phyloP scores from a whole-genome alignment of 2,888 invertebrate genomes.

The Drosophila algonquin region DNA sequence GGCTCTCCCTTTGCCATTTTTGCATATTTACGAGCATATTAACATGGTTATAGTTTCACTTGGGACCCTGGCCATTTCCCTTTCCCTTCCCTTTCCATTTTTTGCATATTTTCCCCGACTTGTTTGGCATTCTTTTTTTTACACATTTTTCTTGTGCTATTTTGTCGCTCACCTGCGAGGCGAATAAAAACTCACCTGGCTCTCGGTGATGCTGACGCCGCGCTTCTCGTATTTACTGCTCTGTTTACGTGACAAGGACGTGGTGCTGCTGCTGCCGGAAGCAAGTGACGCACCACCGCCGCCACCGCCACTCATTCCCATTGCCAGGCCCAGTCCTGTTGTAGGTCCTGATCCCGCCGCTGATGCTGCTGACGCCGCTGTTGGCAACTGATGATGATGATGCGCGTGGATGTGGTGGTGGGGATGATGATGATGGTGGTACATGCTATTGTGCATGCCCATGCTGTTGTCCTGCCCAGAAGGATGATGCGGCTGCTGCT shows the following conservation, averaged over 20 bases:
- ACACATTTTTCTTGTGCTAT: neutral
- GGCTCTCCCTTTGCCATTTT: neutral
- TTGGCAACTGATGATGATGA: conserved; percentile 56
- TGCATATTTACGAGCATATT: conserved; percentile 35
- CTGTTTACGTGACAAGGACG: conserved; percentile 82
- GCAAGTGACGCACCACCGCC: conserved; percentile 47
- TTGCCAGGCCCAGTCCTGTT: conserved; percentile 1
- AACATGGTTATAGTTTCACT: conserved; percentile 9
- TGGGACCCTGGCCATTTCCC: neutral
- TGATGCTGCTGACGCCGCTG: conserved; percentile 38
- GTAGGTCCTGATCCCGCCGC: conserved; percentile 19
- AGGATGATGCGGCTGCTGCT: conserved; percentile 61
- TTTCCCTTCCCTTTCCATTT: neutral
- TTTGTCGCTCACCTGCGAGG: conserved; percentile 22
- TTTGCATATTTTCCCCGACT: conserved; percentile 7
- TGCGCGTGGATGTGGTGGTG: conserved; percentile 52
- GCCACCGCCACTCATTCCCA: conserved; percentile 7
- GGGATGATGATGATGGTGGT: conserved; percentile 65
- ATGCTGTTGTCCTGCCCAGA: conserved; percentile 71
- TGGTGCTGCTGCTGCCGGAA: conserved; percentile 59
- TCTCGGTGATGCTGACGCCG: conserved; percentile 84
- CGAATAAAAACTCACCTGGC: conserved; percentile 80
- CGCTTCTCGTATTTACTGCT: conserved; percentile 84
- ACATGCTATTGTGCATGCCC: conserved; percentile 80
- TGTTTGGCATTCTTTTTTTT: conserved; percentile 3